These are phyloP conservation scores for Caprella mutica DNA, from an alignment of 2,888 invertebrate genomes.

Conservation along the genomic window DNA sequence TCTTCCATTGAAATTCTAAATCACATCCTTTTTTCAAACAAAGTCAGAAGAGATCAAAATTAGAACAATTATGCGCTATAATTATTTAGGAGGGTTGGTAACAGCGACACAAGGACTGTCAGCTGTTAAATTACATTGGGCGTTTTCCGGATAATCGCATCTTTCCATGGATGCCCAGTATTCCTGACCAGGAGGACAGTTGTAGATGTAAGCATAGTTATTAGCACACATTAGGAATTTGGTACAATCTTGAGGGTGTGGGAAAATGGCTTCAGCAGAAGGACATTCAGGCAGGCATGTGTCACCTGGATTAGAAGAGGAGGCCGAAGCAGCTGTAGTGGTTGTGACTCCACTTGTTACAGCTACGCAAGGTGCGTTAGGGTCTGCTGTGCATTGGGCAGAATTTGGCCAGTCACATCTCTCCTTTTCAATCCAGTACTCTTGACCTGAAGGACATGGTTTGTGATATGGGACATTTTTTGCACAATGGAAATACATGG, in stretches of 20 bases:
- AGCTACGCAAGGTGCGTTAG: background rate
- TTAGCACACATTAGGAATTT: conserved; percentile 3
- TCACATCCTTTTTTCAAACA: too few relatives aligned
- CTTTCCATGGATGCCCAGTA: background rate
- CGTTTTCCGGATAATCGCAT: background rate
- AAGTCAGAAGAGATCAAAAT: too few relatives aligned
- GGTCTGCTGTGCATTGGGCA: background rate
- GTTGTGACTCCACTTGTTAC: background rate
- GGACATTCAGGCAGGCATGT: background rate
- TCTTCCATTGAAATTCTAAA: too few relatives aligned
- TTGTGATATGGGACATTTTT: background rate
- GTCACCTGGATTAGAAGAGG: too few relatives aligned
- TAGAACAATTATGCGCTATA: too few relatives aligned
- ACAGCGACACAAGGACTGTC: background rate
- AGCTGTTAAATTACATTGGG: background rate
- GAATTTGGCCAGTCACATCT: conserved; percentile 2
- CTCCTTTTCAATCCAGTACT: background rate
- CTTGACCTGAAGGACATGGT: conserved; percentile 1
- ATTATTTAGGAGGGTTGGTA: background rate
- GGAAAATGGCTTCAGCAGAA: conserved; percentile 1
- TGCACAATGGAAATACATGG: conserved; percentile 8
- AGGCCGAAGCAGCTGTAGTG: too few relatives aligned
- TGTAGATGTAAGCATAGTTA: background rate
- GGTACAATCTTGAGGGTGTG: conserved; percentile 8
- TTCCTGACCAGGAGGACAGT: conserved; percentile 2